A percentile compares a stretch with the other conserved stretches of the same genome.
These are phyloP conservation scores for Saccostrea cuccullata DNA, from an alignment of 1,140 invertebrate species.

Conservation along the genomic window DNA sequence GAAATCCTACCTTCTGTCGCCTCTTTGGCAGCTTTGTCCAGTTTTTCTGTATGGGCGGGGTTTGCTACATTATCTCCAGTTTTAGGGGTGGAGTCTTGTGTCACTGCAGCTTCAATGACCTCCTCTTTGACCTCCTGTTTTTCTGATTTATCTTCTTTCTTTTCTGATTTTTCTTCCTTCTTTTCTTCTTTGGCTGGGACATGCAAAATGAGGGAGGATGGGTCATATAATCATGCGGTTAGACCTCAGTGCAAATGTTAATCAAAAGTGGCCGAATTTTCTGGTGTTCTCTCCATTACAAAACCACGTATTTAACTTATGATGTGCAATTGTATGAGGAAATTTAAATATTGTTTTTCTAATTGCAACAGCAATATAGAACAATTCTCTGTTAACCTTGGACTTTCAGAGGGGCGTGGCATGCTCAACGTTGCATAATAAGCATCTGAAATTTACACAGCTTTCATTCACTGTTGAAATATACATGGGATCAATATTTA, in stretches of 20 bases:
- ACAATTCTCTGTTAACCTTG: too few species aligned
- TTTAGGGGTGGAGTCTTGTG: slow-evolving; percentile 49
- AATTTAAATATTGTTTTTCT: too few species aligned
- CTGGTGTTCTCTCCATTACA: neutral
- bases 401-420: too few species aligned
- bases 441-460: too few species aligned
- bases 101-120: slow-evolving; percentile 61
- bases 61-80: slow-evolving; percentile 66
- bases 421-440: too few species aligned
- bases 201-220: slow-evolving; percentile 29
- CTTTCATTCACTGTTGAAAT: too few species aligned
- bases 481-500: too few species aligned
- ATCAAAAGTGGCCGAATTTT: neutral
- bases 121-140: slow-evolving; percentile 55
- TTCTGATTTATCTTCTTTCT: neutral
- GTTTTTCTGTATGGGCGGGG: slow-evolving; percentile 59
- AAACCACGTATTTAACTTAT: neutral
- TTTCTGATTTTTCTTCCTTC: neutral
- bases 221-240: neutral
- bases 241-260: slow-evolving; percentile 11
- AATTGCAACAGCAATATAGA: too few species aligned
- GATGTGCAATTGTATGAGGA: too few species aligned
- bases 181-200: neutral
- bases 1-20: neutral
- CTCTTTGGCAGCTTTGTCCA: slow-evolving; percentile 59